phyloP scores from a whole-genome alignment of 1,140 invertebrate species.

The Camponotus pennsylvanicus region DNA sequence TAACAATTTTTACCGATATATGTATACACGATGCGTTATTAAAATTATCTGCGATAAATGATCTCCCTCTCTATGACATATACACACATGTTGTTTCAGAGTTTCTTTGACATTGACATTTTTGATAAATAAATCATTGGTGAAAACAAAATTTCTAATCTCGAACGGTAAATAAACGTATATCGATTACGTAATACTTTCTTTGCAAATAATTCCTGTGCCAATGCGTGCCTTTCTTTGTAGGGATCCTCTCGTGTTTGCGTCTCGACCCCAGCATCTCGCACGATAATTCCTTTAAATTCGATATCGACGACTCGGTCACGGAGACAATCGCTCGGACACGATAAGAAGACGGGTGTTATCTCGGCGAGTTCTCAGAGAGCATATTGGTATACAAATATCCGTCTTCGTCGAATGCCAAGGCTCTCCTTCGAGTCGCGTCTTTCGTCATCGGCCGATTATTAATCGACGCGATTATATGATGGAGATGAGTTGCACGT shows the following conservation, averaged over 20 bases:
- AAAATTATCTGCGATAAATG: background rate
- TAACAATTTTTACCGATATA: background rate
- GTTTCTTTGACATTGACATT: background rate
- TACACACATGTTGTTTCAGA: background rate
- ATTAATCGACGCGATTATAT: constrained; percentile 40
- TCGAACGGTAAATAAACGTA: too few species aligned
- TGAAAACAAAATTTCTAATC: background rate
- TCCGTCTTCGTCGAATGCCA: background rate
- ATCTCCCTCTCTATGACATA: background rate
- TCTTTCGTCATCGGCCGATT: constrained; percentile 30
- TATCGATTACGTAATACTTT: background rate
- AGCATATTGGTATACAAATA: background rate
- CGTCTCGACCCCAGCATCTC: constrained; percentile 27
- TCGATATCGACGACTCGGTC: constrained; percentile 50
- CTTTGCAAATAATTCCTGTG: background rate
- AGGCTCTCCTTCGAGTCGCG: background rate
- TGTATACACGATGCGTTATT: background rate
- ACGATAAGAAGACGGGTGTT: constrained; percentile 35
- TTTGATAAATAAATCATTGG: background rate
- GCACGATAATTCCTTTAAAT: constrained; percentile 50
- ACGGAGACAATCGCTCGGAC: constrained; percentile 24
- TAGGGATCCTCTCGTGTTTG: constrained; percentile 2
- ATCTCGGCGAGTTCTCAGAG: constrained; percentile 6
- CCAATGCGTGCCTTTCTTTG: background rate
- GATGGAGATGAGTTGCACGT: constrained; percentile 53